Evolutionary conservation across 2,888 invertebrate species (phyloP).

Genomic region (Terebella lapidaria): DNA sequence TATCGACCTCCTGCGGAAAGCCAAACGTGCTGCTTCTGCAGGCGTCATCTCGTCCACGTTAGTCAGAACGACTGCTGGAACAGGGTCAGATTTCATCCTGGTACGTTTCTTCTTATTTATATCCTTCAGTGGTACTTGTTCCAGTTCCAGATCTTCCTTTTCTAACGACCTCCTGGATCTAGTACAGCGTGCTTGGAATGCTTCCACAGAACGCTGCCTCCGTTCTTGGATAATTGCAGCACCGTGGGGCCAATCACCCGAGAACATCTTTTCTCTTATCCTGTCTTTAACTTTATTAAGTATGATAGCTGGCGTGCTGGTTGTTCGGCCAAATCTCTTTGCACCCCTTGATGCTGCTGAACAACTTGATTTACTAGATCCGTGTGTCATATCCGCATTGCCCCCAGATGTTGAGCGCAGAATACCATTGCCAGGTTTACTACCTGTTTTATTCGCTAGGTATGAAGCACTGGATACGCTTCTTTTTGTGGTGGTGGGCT

Average conservation of each 20-base stretch:
- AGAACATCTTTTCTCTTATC: conserved; percentile 27
- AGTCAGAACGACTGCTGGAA: not conserved
- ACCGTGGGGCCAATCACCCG: conserved; percentile 24
- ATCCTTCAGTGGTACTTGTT: not conserved
- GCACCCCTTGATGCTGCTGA: not conserved
- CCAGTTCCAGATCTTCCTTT: not conserved
- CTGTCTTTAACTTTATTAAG: conserved; percentile 26
- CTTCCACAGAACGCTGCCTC: conserved; percentile 21
- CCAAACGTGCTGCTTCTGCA: conserved; percentile 12
- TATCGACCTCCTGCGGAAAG: conserved; percentile 26
- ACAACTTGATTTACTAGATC: not conserved
- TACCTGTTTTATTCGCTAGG: not conserved
- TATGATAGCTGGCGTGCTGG: conserved; percentile 10
- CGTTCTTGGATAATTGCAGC: conserved; percentile 27
- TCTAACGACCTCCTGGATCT: not conserved
- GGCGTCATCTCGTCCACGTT: not conserved
- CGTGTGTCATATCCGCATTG: not conserved
- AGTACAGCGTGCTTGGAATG: conserved; percentile 11
- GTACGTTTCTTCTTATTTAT: not conserved
- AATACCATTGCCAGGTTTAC: not conserved
- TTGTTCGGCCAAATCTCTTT: not conserved
- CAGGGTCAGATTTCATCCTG: conserved; percentile 4
- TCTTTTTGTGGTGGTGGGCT: not conserved
- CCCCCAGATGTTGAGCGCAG: not conserved
- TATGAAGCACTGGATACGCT: not conserved